Conservation (phyloP, 2,113 vertebrate genomes). For the Eubucco bourcierii region DNA sequence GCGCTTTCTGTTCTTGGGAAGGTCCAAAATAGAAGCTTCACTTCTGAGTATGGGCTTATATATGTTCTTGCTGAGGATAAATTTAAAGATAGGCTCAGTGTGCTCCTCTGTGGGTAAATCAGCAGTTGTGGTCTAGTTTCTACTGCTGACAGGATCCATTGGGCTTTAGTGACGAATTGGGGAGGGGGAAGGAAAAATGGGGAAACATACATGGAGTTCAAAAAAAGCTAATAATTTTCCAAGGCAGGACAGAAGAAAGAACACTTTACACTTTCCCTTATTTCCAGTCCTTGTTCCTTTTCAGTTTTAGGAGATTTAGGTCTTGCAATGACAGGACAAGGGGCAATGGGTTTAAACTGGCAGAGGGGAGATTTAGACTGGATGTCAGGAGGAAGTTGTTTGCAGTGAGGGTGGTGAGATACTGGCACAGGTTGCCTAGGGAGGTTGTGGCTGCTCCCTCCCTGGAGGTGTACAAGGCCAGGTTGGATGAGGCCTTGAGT, state of each 20-base stretch:
- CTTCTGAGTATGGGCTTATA: constrained; percentile 15
- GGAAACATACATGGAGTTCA: neutral
- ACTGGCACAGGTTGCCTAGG: too few species aligned
- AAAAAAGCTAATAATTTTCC: neutral
- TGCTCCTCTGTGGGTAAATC: neutral
- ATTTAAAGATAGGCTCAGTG: neutral
- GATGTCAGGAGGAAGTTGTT: too few species aligned
- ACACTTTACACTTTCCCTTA: neutral
- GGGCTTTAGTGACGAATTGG: neutral
- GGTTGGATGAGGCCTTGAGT: too few species aligned
- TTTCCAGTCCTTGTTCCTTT: neutral
- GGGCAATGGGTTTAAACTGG: too few species aligned
- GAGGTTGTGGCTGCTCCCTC: too few species aligned
- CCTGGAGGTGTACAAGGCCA: too few species aligned
- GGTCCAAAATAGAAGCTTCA: constrained; percentile 3
- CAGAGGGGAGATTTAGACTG: too few species aligned
- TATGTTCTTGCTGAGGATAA: constrained; percentile 6
- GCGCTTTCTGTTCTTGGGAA: neutral
- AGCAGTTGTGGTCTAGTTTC: neutral
- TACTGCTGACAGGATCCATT: neutral
- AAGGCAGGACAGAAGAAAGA: neutral
- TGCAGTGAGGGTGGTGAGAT: too few species aligned
- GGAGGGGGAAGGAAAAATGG: neutral
- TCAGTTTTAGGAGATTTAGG: neutral
- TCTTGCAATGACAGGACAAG: too few species aligned